Conservation (phyloP, 1,140 invertebrate species). For the Tetramorium parvispinum region DNA sequence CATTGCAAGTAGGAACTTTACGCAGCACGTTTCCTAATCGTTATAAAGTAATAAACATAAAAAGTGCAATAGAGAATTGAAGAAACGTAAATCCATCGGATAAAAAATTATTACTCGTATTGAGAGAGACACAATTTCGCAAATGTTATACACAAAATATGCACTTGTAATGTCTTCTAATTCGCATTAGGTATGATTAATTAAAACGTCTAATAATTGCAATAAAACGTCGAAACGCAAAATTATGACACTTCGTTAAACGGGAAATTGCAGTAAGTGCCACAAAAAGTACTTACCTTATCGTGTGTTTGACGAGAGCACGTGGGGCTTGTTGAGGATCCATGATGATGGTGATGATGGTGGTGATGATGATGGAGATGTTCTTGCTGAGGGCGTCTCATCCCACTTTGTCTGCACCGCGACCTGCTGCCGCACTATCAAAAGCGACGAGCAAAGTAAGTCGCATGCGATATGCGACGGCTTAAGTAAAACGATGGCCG, state of each 20-base stretch:
- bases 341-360: constrained; percentile 70
- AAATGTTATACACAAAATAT: neutral
- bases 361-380: constrained; percentile 80
- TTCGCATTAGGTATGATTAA: neutral
- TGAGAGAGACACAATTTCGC: neutral
- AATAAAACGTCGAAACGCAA: neutral
- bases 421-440: constrained; percentile 84
- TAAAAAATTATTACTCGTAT: neutral
- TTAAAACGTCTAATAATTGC: neutral
- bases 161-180: neutral
- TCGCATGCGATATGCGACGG: neutral
- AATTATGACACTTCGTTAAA: neutral
- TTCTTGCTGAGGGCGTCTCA: constrained; percentile 85
- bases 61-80: neutral
- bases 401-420: constrained; percentile 85
- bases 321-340: constrained; percentile 79
- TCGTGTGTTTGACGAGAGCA: constrained; percentile 77
- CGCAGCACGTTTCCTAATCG: neutral
- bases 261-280: neutral
- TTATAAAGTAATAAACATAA: neutral
- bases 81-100: neutral
- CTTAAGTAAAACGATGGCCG: neutral
- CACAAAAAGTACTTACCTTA: constrained; percentile 71
- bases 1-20: neutral
- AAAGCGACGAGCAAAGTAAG: constrained; percentile 51